These are phyloP conservation scores for Trichomycterus rosablanca DNA, from an alignment of 2,113 vertebrate genomes.

Conservation along the genomic window DNA sequence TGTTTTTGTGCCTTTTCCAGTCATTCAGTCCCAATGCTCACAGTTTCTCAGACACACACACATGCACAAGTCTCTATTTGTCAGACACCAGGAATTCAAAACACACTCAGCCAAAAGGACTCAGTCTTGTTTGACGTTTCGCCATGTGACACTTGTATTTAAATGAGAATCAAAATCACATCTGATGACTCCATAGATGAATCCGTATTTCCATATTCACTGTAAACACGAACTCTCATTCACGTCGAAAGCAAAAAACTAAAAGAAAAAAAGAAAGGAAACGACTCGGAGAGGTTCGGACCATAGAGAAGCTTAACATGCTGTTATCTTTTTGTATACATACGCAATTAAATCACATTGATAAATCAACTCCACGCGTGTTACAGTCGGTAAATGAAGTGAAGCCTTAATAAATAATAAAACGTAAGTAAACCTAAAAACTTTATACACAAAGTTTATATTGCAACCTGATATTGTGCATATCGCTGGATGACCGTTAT, in stretches of 20 bases:
- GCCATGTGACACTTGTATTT: slow-evolving; percentile 37
- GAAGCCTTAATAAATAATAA: slow-evolving; percentile 49
- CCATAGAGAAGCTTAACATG: slow-evolving; percentile 64
- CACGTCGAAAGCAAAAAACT: slow-evolving; percentile 49
- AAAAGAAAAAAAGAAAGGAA: slow-evolving; percentile 24
- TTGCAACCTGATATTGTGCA: slow-evolving; percentile 78
- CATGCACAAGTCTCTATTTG: no score
- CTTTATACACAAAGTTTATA: slow-evolving; percentile 69
- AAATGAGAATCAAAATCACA: slow-evolving; percentile 46
- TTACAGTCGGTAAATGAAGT: slow-evolving; percentile 63
- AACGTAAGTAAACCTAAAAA: slow-evolving; percentile 43
- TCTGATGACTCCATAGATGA: slow-evolving; percentile 34
- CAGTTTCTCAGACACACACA: no score
- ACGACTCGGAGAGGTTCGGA: slow-evolving; percentile 44
- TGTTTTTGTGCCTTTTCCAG: no score
- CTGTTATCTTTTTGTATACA: slow-evolving; percentile 50
- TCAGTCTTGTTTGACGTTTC: no score
- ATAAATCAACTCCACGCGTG: slow-evolving; percentile 63
- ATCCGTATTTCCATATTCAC: slow-evolving; percentile 42
- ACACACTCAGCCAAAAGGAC: no score
- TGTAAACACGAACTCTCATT: slow-evolving; percentile 47
- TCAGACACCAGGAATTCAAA: slow-evolving; percentile 17
- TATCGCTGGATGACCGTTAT: slow-evolving; percentile 58
- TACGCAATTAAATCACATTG: slow-evolving; percentile 62
- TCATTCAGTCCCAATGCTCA: no score